Base-by-base conservation (phyloP, 2,113 vertebrate genomes). In the Aplodontia rufa region DNA sequence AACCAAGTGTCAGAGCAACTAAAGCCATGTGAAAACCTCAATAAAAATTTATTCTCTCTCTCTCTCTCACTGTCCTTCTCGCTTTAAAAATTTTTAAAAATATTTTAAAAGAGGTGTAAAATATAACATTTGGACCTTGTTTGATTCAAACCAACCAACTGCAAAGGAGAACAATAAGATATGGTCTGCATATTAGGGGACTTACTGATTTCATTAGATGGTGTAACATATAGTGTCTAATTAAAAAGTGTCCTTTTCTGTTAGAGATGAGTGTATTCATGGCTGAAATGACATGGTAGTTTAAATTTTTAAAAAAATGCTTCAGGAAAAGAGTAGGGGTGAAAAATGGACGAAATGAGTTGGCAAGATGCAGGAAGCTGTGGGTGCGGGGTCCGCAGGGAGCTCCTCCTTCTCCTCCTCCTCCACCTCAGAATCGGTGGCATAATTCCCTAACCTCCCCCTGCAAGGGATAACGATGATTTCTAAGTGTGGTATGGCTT, bases 371-470 rank as follows among this genome's bases (percentile, higher is more conserved):
- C 5, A 64, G 92, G n/a, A 11, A 47, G 83, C 37, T 37, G 22
- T 0, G 42, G 7, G 55, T 11, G 58, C 11, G 24, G 93, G 55
- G 19, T 10, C 37, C 20, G 3, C 0, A 0, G 51, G 20, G 78
- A 12, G 22, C 58, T 19, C 37, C 19, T 45, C 19, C 9, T 9
- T 10, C 1, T 5, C 17, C 30, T 8, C 14, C 7, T 55, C 14
- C 32, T 14, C 35, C 28, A 22, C 37, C 45, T 20, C 60, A 42
- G 24, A 28, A 58, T 47, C 47, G 8, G 30, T 12, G 19, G 28
- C 51, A 24, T 11, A 2, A n/a, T 17, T 16, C 45, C 60, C 14
- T n/a, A 30, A 30, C 60, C 49, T 66, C 7, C 30, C 22, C 7
- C 22, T 1, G 19, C 2, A 9, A 3, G 49, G 72, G 24, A 49